Percentiles rank a stretch among this genome's conserved stretches.
phyloP scores from a whole-genome alignment of 2,888 invertebrate species.

The Rhorus exstirpatorius region DNA sequence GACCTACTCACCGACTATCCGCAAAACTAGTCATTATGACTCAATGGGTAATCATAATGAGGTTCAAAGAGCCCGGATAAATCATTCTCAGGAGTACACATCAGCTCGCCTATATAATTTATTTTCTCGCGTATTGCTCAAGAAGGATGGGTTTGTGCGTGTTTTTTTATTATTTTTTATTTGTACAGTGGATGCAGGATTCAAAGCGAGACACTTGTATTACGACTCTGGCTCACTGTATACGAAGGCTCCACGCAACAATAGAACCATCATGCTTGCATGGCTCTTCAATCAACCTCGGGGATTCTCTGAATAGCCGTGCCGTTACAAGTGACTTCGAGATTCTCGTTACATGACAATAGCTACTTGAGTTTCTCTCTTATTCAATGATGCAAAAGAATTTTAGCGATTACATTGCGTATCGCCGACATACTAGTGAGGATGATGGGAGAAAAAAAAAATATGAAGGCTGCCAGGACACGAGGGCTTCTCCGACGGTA shows the following conservation, averaged over 20 bases:
- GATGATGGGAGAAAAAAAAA: background rate
- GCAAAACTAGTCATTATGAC: constrained; percentile 62
- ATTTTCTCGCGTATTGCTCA: background rate
- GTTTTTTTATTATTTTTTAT: constrained; percentile 9
- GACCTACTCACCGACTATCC: constrained; percentile 54
- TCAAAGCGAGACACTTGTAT: constrained; percentile 4
- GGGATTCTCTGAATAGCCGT: constrained; percentile 8
- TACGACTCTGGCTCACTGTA: background rate
- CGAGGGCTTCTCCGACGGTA: constrained; percentile 20
- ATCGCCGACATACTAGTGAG: background rate
- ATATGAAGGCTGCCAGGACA: background rate
- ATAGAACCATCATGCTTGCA: constrained; percentile 10
- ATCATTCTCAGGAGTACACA: constrained; percentile 50
- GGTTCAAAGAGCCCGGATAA: constrained; percentile 58
- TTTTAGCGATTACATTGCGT: constrained; percentile 29
- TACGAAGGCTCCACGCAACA: constrained; percentile 6
- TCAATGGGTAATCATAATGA: constrained; percentile 67
- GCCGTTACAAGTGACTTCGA: constrained; percentile 1
- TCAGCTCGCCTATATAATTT: background rate
- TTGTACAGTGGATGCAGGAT: background rate
- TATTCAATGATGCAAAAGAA: constrained; percentile 4
- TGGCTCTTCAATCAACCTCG: constrained; percentile 20
- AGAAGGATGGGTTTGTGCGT: constrained; percentile 12
- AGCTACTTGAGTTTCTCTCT: constrained; percentile 14
- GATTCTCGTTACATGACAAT: constrained; percentile 34